Base-by-base conservation (phyloP, 2,113 vertebrate genomes). In the Chaetodon trifascialis region DNA sequence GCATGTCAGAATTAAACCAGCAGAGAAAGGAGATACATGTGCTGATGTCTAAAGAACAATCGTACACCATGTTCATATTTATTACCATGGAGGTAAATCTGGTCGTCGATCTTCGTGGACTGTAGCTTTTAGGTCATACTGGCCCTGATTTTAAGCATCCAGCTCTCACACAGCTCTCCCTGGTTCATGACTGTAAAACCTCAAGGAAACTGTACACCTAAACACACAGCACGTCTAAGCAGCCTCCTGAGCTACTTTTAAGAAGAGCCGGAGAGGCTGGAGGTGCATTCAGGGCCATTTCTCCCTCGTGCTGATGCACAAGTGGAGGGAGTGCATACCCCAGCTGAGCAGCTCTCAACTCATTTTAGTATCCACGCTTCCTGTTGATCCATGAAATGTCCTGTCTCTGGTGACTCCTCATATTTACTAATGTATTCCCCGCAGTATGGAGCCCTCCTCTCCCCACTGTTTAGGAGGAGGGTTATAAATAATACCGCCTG, bases 381-480 rank as follows among this genome's bases (percentile, higher is more conserved):
- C 97, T 97, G 96, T 96, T 97, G 96, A 97, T 97, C 97, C 97
- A 97, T 98, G 97, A 98, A 97, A 98, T 96, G 94, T 96, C 95
- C 95, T 95, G 95, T 96, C 96, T 97, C 97, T 97, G 96, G 96
- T 95, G 96, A 94, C 96, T 97, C 95, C 96, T 97, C 97, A 96
- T 97, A 96, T 96, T 97, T 97, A 89, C 95, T 97, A 97, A 98
- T 97, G 96, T 96, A 97, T 97, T 97, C 96, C 96, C 95, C 91
- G 91, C 94, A 95, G 96, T 95, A 96, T 79, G 83, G 90, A 94
- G 82, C 75, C 95, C 94, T 96, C 95, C 96, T 97, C 96, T 96
- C 93, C 94, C 95, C 95, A 89, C 95, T 96, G 95, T 97, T 97
- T 97, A 96, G 95, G 93, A 95, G 95, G 94, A 95, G 95, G 95